phyloP scores from a whole-genome alignment of 2,113 vertebrate genomes.

The Scophthalmus maximus region DNA sequence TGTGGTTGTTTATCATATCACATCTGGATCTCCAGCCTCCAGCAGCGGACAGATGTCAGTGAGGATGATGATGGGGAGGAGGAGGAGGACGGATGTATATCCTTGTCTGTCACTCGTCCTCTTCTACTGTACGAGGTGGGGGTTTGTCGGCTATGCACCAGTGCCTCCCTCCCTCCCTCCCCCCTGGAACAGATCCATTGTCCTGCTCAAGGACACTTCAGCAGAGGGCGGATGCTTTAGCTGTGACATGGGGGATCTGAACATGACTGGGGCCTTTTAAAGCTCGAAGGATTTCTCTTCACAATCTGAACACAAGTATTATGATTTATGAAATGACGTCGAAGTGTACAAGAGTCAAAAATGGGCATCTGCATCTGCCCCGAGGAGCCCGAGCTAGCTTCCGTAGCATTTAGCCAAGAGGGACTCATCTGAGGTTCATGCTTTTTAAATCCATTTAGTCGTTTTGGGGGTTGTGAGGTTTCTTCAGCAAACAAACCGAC shows the following conservation, averaged over 20 bases:
- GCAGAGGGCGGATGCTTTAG: conserved; percentile 47
- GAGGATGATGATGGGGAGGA: background rate
- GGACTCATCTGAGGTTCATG: conserved; percentile 2
- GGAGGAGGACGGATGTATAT: too few species aligned
- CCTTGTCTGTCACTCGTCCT: background rate
- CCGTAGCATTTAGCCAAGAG: conserved; percentile 52
- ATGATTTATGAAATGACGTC: too few species aligned
- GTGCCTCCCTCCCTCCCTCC: too few species aligned
- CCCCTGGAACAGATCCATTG: conserved; percentile 24
- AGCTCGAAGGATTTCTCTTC: conserved; percentile 7
- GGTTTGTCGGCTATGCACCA: background rate
- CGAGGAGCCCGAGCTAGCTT: conserved; percentile 44
- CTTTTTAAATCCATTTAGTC: background rate
- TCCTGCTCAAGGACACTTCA: conserved; percentile 66
- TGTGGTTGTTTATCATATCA: background rate
- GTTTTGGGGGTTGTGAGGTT: background rate
- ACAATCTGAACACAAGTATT: too few species aligned
- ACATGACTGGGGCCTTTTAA: conserved; percentile 11
- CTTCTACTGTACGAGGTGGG: background rate
- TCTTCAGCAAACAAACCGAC: background rate
- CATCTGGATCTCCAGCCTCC: too few species aligned
- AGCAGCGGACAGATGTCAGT: background rate
- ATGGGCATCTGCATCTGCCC: conserved; percentile 1
- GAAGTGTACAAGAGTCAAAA: too few species aligned
- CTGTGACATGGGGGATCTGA: conserved; percentile 15